Percentiles rank a stretch among this genome's conserved stretches.
phyloP scores from a whole-genome alignment of 2,888 invertebrate genomes.

The Aethes cnicana region DNA sequence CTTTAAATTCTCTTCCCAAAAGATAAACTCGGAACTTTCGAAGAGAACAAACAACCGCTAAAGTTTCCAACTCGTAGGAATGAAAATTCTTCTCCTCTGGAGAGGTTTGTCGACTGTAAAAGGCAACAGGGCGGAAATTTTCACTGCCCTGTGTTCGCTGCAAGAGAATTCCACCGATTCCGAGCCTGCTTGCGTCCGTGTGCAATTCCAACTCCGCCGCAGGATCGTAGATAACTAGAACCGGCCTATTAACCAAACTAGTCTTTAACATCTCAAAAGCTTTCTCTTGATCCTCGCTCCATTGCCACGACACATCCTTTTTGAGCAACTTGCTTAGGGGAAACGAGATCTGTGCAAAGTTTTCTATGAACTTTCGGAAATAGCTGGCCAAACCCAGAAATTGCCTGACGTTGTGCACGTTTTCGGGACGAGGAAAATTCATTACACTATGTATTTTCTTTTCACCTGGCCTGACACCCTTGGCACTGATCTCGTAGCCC shows the following conservation, averaged over 20 bases:
- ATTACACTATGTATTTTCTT: neutral
- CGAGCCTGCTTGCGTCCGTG: constrained; percentile 28
- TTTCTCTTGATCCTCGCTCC: neutral
- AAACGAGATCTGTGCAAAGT: neutral
- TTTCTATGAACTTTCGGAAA: constrained; percentile 30
- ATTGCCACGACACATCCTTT: neutral
- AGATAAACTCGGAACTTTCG: constrained; percentile 17
- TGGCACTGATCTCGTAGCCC: neutral
- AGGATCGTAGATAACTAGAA: constrained; percentile 39
- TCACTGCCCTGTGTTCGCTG: constrained; percentile 4
- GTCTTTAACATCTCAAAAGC: neutral
- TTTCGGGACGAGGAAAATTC: neutral
- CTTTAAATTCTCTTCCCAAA: constrained; percentile 11
- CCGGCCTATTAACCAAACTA: constrained; percentile 19
- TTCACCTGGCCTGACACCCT: neutral
- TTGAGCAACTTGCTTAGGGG: neutral
- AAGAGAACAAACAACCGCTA: constrained; percentile 24
- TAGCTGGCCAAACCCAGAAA: constrained; percentile 30
- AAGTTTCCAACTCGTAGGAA: constrained; percentile 29
- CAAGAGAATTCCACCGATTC: constrained; percentile 23
- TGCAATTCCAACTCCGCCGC: constrained; percentile 34
- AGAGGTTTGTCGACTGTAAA: constrained; percentile 23
- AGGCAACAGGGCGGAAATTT: constrained; percentile 14
- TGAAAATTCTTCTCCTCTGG: constrained; percentile 28
- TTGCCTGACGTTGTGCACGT: neutral